phyloP scores from a whole-genome alignment of 2,113 vertebrate genomes.

The Grammomys dolichurus region DNA sequence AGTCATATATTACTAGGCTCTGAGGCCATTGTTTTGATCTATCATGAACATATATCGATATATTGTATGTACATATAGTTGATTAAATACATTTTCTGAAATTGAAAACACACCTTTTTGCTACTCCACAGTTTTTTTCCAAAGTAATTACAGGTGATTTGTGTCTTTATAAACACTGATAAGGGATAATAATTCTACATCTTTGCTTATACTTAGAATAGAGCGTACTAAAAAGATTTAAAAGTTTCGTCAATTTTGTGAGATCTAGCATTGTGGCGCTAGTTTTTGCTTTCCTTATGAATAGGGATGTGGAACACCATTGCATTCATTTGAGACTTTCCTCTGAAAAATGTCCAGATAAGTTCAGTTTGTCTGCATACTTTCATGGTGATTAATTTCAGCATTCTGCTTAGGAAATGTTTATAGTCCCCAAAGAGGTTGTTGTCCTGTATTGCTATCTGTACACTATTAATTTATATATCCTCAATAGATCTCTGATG shows the following conservation, averaged over 20 bases:
- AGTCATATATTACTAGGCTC: neutral
- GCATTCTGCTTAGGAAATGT: neutral
- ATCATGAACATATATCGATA: neutral
- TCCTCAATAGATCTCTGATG: neutral
- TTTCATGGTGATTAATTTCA: neutral
- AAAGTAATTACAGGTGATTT: conserved; percentile 3
- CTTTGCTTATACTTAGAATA: neutral
- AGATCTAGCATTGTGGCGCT: neutral
- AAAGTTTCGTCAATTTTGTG: neutral
- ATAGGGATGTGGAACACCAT: neutral
- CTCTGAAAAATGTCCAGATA: neutral
- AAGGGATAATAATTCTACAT: neutral
- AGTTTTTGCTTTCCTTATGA: neutral
- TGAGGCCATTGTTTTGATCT: neutral
- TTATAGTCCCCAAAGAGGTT: neutral
- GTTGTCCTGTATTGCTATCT: neutral
- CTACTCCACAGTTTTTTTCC: neutral
- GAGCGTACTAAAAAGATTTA: neutral
- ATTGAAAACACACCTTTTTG: neutral
- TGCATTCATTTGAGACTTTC: neutral
- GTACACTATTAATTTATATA: neutral
- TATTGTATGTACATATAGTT: neutral
- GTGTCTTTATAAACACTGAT: neutral
- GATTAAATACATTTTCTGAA: neutral
- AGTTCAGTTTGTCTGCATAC: neutral